Evolutionary conservation across 2,888 invertebrate species (phyloP).

Genomic region (Lepas anatifera): DNA sequence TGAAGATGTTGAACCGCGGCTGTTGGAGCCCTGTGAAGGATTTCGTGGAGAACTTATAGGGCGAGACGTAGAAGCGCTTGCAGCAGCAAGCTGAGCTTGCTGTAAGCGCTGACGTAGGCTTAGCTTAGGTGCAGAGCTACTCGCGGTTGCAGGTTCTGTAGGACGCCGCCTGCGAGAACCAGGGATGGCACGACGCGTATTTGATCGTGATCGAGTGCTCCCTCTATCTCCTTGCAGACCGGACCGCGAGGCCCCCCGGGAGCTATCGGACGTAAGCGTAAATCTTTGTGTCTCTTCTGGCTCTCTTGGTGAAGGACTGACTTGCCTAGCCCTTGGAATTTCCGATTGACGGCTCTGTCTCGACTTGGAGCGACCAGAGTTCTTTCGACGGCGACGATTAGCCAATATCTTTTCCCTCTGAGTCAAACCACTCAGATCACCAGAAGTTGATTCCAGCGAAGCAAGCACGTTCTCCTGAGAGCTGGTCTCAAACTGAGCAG

Average conservation of each 20-base stretch:
- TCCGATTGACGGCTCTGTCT: background rate
- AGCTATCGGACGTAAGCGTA: background rate
- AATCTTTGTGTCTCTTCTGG: background rate
- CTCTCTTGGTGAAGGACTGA: background rate
- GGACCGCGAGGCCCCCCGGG: background rate
- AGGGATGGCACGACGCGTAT: background rate
- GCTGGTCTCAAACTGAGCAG: background rate
- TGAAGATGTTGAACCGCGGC: slow-evolving; percentile 17
- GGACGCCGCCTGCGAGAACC: background rate
- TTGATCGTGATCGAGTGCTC: no score
- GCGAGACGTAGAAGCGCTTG: background rate
- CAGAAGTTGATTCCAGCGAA: background rate
- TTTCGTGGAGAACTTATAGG: no score
- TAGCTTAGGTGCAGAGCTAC: background rate
- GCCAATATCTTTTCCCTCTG: no score
- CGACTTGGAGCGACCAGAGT: background rate
- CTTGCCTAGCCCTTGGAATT: background rate
- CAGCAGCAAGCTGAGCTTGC: background rate
- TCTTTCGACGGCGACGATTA: background rate
- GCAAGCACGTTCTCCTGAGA: background rate
- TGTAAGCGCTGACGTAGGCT: background rate
- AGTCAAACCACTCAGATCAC: background rate
- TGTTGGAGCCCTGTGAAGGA: background rate
- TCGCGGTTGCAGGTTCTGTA: background rate
- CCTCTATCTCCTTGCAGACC: background rate